These are phyloP conservation scores for Tridacna crocea DNA, from an alignment of 2,888 invertebrate species.

Conservation along the genomic window DNA sequence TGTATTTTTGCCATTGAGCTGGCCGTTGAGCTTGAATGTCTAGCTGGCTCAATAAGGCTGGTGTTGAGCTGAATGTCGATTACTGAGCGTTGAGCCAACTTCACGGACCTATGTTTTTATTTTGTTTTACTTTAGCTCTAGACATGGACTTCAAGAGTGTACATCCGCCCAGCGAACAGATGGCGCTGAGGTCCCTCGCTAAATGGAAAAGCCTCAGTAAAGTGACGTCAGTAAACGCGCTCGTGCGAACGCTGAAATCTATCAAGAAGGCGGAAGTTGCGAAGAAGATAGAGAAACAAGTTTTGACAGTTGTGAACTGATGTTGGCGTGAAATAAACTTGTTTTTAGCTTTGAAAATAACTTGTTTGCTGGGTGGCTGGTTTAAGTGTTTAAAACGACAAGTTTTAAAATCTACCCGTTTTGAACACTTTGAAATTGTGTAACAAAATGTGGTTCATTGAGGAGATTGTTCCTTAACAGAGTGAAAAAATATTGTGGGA, in stretches of 20 bases:
- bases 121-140: slow-evolving; percentile 46
- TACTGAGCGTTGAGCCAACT: too few species aligned
- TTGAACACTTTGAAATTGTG: neutral
- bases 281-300: slow-evolving; percentile 66
- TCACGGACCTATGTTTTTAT: too few species aligned
- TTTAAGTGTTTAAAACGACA: neutral
- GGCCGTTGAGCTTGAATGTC: too few species aligned
- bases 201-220: slow-evolving; percentile 77
- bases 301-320: slow-evolving; percentile 63
- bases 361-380: neutral
- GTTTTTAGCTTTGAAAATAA: neutral
- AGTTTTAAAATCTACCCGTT: neutral
- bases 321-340: neutral
- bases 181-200: slow-evolving; percentile 72
- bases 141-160: slow-evolving; percentile 61
- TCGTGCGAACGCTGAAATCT: slow-evolving; percentile 68
- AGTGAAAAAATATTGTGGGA: neutral
- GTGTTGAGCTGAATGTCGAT: too few species aligned
- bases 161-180: slow-evolving; percentile 60
- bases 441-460: neutral
- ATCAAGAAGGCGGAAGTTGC: slow-evolving; percentile 72
- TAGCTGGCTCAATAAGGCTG: too few species aligned
- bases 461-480: neutral
- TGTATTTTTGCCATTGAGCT: too few species aligned
- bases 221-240: slow-evolving; percentile 73